Conservation (phyloP, 2,797 vertebrate genomes). For the Apodemus agrarius region DNA sequence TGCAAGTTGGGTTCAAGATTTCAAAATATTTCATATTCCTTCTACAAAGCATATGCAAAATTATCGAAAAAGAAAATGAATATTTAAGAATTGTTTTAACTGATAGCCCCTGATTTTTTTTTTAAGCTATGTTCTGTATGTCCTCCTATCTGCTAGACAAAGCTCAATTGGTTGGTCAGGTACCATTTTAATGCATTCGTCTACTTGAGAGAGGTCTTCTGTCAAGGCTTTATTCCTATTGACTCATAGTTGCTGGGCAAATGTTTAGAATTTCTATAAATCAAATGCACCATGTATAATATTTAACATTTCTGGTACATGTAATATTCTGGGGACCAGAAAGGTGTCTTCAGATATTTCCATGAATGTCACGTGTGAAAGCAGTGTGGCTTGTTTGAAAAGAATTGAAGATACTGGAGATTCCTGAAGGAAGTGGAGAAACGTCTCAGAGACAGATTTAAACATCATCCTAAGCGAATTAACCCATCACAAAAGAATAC, state of each 20-base stretch:
- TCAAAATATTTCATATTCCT: constrained; percentile 37
- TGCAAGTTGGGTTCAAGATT: neutral
- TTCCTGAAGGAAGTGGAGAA: neutral
- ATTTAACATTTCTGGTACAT: constrained; percentile 8
- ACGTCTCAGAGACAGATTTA: neutral
- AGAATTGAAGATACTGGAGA: neutral
- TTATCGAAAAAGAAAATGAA: neutral
- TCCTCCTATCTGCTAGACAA: neutral
- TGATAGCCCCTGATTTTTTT: neutral
- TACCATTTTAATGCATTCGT: neutral
- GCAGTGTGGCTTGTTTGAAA: neutral
- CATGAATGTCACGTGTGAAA: neutral
- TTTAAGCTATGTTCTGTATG: neutral
- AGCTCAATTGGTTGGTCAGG: neutral
- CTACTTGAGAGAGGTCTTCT: neutral
- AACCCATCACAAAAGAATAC: no score
- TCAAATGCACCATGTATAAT: neutral
- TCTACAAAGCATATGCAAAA: neutral
- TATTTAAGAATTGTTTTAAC: neutral
- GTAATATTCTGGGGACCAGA: neutral
- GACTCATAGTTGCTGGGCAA: constrained; percentile 27
- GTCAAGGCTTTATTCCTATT: neutral
- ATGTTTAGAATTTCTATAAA: constrained; percentile 18
- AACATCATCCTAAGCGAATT: no score
- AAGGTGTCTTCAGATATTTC: constrained; percentile 17